phyloP scores from a whole-genome alignment of 2,113 vertebrate species.

The Pyxicephalus adspersus region DNA sequence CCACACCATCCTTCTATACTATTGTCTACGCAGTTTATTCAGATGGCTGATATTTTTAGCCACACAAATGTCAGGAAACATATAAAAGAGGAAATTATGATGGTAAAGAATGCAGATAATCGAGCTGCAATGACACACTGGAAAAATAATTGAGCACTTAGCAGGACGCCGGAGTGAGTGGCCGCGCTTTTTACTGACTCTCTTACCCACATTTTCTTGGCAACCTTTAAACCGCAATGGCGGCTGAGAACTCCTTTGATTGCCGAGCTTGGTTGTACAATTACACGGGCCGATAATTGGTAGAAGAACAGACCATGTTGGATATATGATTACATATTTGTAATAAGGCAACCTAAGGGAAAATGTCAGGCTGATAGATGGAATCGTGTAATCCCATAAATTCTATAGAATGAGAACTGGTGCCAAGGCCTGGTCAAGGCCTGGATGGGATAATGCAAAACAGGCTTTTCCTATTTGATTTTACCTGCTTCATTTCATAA shows the following conservation, averaged over 20 bases:
- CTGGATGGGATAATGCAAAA: background rate
- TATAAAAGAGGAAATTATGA: slow-evolving; percentile 39
- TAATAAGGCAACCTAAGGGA: background rate
- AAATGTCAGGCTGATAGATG: background rate
- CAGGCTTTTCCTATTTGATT: too few species aligned
- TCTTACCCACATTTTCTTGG: background rate
- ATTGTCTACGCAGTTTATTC: background rate
- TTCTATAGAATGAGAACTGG: background rate
- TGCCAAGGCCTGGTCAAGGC: background rate
- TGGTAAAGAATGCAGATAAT: slow-evolving; percentile 38
- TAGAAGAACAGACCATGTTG: background rate
- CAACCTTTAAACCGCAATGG: background rate
- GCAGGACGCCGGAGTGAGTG: background rate
- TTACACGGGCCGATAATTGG: background rate
- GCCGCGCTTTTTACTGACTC: background rate
- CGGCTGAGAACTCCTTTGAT: background rate
- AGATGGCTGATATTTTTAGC: slow-evolving; percentile 34
- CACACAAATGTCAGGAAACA: slow-evolving; percentile 7
- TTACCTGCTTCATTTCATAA: too few species aligned
- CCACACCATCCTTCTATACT: background rate
- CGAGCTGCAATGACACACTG: background rate
- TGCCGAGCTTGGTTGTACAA: background rate
- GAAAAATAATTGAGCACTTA: slow-evolving; percentile 22
- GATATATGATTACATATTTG: background rate
- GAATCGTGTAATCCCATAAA: background rate